Evolutionary conservation across 2,888 invertebrate species (phyloP).

Genomic region (Ptychoptera albimana): DNA sequence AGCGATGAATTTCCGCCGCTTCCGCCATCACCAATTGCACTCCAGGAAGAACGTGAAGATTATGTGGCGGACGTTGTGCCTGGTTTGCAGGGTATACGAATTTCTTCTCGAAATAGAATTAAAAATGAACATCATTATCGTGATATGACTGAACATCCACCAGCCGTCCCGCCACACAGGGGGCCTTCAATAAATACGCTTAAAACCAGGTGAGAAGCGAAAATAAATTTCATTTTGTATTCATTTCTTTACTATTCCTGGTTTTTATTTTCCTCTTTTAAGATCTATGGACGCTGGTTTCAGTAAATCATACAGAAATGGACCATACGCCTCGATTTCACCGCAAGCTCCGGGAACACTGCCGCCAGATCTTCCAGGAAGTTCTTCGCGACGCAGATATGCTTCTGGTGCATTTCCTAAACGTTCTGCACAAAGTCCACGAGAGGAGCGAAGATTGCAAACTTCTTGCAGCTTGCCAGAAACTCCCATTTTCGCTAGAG

Average conservation of each 20-base stretch:
- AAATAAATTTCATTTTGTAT: neutral
- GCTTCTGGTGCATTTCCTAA: constrained; percentile 30
- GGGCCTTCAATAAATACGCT: constrained; percentile 49
- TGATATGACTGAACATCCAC: constrained; percentile 31
- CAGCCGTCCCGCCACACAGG: constrained; percentile 58
- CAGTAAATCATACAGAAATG: constrained; percentile 37
- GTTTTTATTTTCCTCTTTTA: neutral
- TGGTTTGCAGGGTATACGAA: constrained; percentile 10
- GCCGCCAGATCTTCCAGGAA: constrained; percentile 49
- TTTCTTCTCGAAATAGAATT: constrained; percentile 13
- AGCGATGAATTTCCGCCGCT: constrained; percentile 51
- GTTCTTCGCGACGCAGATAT: constrained; percentile 28
- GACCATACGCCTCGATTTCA: constrained; percentile 23
- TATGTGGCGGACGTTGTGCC: constrained; percentile 11
- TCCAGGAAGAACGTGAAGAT: constrained; percentile 35
- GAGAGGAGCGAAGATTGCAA: constrained; percentile 50
- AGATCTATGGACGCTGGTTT: constrained; percentile 68
- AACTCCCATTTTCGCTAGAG: constrained; percentile 73
- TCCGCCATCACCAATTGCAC: constrained; percentile 55
- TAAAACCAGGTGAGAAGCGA: constrained; percentile 41
- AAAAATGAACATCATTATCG: constrained; percentile 9
- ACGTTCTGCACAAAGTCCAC: constrained; percentile 36
- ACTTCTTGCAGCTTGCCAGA: constrained; percentile 79
- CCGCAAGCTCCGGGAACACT: constrained; percentile 47
- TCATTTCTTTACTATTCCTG: neutral